phyloP scores from a whole-genome alignment of 2,113 vertebrate genomes.

The Cephalopterus ornatus region DNA sequence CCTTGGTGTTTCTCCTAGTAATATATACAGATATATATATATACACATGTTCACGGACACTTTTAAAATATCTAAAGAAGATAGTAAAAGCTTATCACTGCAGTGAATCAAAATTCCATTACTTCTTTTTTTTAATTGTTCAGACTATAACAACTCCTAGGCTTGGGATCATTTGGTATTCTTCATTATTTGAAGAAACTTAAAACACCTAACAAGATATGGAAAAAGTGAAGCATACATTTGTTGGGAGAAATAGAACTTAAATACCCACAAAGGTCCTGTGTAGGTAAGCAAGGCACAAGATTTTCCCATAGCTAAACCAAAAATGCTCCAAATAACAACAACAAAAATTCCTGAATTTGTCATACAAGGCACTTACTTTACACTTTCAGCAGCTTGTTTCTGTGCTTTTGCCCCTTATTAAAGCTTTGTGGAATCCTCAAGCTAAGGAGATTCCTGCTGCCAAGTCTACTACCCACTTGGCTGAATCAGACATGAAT shows the following conservation, averaged over 20 bases:
- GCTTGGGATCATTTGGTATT: not conserved
- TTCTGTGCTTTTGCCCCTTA: slow-evolving; percentile 5
- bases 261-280: not conserved
- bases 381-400: not conserved
- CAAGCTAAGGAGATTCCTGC: not conserved
- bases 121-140: not conserved
- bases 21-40: not conserved
- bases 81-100: not conserved
- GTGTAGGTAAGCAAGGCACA: not conserved
- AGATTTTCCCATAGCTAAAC: not conserved
- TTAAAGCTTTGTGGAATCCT: slow-evolving; percentile 25
- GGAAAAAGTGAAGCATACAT: not conserved
- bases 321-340: not conserved
- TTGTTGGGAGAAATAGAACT: not conserved
- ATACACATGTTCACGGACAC: not conserved
- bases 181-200: not conserved
- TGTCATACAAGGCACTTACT: not conserved
- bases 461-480: slow-evolving; percentile 51
- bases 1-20: not conserved
- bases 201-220: not conserved
- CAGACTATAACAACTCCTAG: not conserved
- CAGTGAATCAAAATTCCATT: not conserved
- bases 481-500: slow-evolving; percentile 60
- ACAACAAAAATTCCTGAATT: not conserved
- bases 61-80: not conserved